phyloP scores from a whole-genome alignment of 2,888 invertebrate species.

The Byasa hedistus region DNA sequence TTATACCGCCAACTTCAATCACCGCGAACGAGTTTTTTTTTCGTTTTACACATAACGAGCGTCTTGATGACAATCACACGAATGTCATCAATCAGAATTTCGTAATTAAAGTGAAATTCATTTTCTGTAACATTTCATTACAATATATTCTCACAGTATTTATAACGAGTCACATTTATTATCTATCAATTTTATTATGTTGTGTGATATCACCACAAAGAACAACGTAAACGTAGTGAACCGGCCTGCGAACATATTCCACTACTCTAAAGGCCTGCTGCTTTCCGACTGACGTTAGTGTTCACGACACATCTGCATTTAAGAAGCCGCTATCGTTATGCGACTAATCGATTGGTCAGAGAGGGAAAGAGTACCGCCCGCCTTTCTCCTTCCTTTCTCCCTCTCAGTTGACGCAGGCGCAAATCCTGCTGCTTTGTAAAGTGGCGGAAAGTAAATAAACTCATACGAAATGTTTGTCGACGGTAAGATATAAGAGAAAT shows the following conservation, averaged over 20 bases:
- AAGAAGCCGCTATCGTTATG: constrained; percentile 80
- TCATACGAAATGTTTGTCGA: constrained; percentile 65
- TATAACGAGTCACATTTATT: constrained; percentile 47
- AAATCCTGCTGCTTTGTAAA: constrained; percentile 57
- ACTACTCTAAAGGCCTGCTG: constrained; percentile 62
- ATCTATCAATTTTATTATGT: constrained; percentile 51
- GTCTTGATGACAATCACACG: constrained; percentile 34
- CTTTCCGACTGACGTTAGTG: constrained; percentile 74
- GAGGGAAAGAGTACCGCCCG: constrained; percentile 67
- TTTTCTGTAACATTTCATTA: constrained; percentile 22
- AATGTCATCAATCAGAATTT: constrained; percentile 28
- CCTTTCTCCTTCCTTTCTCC: constrained; percentile 59
- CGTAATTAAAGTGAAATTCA: constrained; percentile 26
- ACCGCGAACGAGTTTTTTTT: constrained; percentile 58
- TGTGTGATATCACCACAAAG: constrained; percentile 60
- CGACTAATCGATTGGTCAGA: constrained; percentile 81
- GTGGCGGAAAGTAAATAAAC: constrained; percentile 77
- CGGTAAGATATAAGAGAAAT: constrained; percentile 52
- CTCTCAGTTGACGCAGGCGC: constrained; percentile 69
- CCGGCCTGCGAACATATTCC: constrained; percentile 57
- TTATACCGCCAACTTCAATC: constrained; percentile 72
- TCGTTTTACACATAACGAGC: constrained; percentile 56
- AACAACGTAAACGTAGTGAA: constrained; percentile 49
- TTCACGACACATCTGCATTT: constrained; percentile 80
- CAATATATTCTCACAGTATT: constrained; percentile 40